Percentiles rank a stretch among this genome's conserved stretches.
Evolutionary conservation across 2,797 vertebrate genomes (phyloP).

Genomic region (Halcyon smyrnensis): DNA sequence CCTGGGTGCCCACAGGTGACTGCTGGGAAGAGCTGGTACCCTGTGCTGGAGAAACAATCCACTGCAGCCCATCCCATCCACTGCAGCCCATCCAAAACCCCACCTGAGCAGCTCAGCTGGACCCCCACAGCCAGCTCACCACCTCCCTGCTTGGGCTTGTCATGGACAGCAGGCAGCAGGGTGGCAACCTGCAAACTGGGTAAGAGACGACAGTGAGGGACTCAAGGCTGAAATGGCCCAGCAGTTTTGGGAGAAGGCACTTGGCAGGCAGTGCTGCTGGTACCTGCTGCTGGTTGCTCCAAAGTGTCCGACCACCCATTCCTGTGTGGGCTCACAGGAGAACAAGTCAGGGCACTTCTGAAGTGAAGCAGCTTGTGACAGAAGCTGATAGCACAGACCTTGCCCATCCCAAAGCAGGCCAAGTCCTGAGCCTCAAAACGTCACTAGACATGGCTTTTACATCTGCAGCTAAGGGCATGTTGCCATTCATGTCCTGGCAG

Average conservation of each 20-base stretch:
- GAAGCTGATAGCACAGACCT: not conserved
- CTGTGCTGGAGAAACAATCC: too few species aligned
- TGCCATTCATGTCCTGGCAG: not conserved
- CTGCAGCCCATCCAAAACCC: too few species aligned
- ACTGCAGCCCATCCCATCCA: too few species aligned
- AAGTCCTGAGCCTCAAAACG: not conserved
- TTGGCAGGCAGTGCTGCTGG: not conserved
- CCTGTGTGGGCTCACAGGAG: not conserved
- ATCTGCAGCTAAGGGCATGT: not conserved
- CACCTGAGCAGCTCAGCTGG: too few species aligned
- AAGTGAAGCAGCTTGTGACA: not conserved
- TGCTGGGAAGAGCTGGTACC: too few species aligned
- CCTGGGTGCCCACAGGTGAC: too few species aligned
- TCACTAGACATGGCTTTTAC: not conserved
- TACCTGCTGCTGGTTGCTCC: not conserved
- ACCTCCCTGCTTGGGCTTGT: too few species aligned
- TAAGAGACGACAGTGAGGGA: too few species aligned
- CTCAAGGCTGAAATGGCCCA: not conserved
- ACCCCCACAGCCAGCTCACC: too few species aligned
- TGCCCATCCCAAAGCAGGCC: not conserved
- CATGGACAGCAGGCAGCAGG: too few species aligned
- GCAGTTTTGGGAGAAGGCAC: not conserved
- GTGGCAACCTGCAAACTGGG: too few species aligned
- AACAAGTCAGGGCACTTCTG: not conserved
- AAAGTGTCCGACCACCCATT: accelerated